Evolutionary conservation across 2,113 vertebrate species (phyloP), one percentile per base, ranked within the genome.

Genomic region (Rissa tridactyla): DNA sequence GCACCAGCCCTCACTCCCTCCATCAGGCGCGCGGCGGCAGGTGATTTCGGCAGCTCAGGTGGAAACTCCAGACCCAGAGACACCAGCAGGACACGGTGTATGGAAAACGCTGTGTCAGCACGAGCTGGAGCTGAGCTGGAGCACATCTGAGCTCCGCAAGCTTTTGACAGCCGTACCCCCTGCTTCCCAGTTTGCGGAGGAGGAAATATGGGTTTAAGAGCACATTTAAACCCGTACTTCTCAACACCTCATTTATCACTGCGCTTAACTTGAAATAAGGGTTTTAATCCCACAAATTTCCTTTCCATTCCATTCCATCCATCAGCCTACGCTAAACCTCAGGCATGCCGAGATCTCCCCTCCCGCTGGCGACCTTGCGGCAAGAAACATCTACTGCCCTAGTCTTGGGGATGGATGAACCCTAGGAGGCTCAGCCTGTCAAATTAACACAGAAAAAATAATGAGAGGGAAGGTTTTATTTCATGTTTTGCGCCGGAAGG

Each of bases 331-430:
- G 16, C 30, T 49, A 49, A 71, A 68, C 81, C 69, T 73, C 62
- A 32, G 87, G 23, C 23, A 20, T 1, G 26, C 44, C 0, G 1
- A 84, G 49, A 60, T 40, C 82, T 30, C 46, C 40, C 15, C 13
- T 71, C 47, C 71, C 3, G 5, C 72, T 7, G 19, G 16, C 1
- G 5, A 29, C 44, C 40, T 42, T 6, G 29, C 0, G 2, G 44
- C 25, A 44, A 68, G 60, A 72, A 72, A 17, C 23, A 52, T 2
- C 47, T 26, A 20, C 6, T 32, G 61, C 38, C 71, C 49, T 0
- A 6, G 46, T 30, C 51, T 15, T 18, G 13, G 38, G 52, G 26
- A 30, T 38, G 64, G 62, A 29, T 6, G 71, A 68, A 10, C 42
- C 64, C 62, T 2, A 9, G 15, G 51, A 82, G 34, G 51, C 52